Evolutionary conservation across 2,113 vertebrate species (phyloP).

Genomic region (Asarcornis scutulata): DNA sequence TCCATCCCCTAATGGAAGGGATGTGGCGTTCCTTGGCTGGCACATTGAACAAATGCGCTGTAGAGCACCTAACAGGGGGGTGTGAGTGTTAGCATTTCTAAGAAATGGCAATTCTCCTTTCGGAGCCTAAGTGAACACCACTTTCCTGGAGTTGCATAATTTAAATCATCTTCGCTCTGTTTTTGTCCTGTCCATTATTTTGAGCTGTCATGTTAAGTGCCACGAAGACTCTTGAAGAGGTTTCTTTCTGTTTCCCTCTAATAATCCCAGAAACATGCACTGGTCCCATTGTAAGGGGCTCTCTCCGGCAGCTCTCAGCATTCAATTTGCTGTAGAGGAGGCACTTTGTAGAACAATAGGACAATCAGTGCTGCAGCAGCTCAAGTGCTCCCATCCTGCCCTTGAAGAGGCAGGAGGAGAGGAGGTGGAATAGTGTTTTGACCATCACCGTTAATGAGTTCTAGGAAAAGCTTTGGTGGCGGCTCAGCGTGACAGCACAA

Average conservation of each 20-base stretch:
- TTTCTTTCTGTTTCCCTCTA: slow-evolving; percentile 41
- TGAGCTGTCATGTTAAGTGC: slow-evolving; percentile 46
- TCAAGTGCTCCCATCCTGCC: slow-evolving; percentile 17
- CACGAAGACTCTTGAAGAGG: background rate
- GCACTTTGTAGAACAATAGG: slow-evolving; percentile 57
- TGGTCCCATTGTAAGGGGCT: background rate
- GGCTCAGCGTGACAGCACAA: background rate
- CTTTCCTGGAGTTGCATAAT: background rate
- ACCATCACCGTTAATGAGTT: background rate
- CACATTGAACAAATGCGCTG: background rate
- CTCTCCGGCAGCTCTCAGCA: background rate
- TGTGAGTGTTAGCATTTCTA: background rate
- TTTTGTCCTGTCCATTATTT: slow-evolving; percentile 28
- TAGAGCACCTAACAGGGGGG: background rate
- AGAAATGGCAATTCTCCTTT: background rate
- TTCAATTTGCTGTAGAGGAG: slow-evolving; percentile 24
- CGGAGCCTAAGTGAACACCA: background rate
- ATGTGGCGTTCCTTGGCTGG: background rate
- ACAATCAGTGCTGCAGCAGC: slow-evolving; percentile 20
- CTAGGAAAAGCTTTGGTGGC: background rate
- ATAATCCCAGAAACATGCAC: slow-evolving; percentile 24
- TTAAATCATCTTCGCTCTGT: slow-evolving; percentile 37
- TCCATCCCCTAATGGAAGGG: background rate
- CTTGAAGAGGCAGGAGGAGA: background rate
- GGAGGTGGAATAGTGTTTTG: slow-evolving; percentile 10